Evolutionary conservation across 2,113 vertebrate genomes (phyloP).

Genomic region (Microtus montanus): DNA sequence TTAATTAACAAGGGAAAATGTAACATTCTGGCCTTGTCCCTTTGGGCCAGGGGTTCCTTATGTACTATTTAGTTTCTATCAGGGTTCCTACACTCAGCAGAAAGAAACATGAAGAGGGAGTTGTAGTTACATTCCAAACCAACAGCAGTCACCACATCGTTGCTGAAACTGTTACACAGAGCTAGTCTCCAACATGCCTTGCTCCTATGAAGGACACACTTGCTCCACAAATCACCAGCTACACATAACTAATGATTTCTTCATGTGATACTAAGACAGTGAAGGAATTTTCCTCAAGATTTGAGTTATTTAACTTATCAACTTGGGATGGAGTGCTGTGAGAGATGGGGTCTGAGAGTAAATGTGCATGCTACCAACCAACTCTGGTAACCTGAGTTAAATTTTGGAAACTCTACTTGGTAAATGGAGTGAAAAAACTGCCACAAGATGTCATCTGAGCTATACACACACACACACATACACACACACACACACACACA

Average conservation of each 20-base stretch:
- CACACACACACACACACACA: neutral
- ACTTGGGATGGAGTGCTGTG: too few relatives aligned
- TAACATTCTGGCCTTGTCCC: neutral
- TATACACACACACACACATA: neutral
- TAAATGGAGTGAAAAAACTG: neutral
- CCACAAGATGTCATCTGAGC: too few relatives aligned
- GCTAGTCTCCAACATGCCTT: rapidly evolving
- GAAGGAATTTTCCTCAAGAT: neutral
- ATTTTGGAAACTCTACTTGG: neutral
- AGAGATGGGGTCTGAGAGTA: neutral
- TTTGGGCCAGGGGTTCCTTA: neutral
- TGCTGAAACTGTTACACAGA: neutral
- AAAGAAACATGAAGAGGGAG: neutral
- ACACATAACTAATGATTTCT: neutral
- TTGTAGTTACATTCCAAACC: neutral
- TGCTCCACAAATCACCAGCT: rapidly evolving
- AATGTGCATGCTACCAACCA: neutral
- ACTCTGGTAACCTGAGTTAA: neutral
- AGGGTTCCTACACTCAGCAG: neutral
- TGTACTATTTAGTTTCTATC: neutral
- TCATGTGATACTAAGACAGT: neutral
- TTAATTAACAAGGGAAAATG: neutral
- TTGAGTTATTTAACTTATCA: neutral
- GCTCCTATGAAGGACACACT: neutral
- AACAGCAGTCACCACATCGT: neutral